phyloP scores from a whole-genome alignment of 2,888 invertebrate genomes.

The Tinea pellionella region DNA sequence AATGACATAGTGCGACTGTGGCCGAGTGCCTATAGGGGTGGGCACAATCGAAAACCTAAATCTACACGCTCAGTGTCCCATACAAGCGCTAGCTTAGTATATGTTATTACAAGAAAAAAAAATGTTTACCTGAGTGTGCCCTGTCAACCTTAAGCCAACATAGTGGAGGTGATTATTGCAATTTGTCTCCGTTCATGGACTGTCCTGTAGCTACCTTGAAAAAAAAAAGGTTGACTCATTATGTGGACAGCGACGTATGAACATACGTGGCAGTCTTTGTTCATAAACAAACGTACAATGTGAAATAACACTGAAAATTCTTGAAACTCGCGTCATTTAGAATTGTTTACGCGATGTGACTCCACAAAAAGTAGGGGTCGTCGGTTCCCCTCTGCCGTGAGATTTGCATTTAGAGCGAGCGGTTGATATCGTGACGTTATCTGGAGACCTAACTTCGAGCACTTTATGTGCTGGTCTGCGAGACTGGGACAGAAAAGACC shows the following conservation, averaged over 20 bases:
- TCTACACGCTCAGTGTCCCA: too few relatives aligned
- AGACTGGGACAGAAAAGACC: neutral
- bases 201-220: too few relatives aligned
- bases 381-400: constrained; percentile 17
- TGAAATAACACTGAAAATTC: constrained; percentile 8
- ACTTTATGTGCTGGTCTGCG: constrained; percentile 24
- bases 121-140: too few relatives aligned
- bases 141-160: too few relatives aligned
- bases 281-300: constrained; percentile 11
- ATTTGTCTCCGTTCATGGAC: too few relatives aligned
- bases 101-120: too few relatives aligned
- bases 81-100: too few relatives aligned
- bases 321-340: constrained; percentile 6
- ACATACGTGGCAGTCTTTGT: constrained; percentile 3
- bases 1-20: too few relatives aligned
- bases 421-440: constrained; percentile 32
- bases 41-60: too few relatives aligned
- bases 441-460: constrained; percentile 22
- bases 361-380: constrained; percentile 11
- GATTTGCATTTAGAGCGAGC: constrained; percentile 43
- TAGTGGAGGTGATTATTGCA: too few relatives aligned
- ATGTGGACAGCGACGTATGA: neutral
- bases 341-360: constrained; percentile 14
- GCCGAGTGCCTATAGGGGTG: too few relatives aligned
- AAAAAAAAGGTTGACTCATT: neutral